Evolutionary conservation across 2,113 vertebrate species (phyloP).

Genomic region (Piprites chloris): DNA sequence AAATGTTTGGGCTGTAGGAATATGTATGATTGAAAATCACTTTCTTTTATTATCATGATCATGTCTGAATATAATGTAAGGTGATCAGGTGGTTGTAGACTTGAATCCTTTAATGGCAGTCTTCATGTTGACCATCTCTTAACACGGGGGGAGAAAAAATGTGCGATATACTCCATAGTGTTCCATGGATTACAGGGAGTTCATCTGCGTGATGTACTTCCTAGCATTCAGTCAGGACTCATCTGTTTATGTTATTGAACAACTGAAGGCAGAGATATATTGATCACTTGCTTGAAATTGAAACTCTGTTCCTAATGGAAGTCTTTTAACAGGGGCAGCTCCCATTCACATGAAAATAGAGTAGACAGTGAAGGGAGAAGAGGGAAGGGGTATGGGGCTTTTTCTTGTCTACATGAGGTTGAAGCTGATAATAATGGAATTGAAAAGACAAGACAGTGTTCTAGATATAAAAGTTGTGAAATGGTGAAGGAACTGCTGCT

Average conservation of each 20-base stretch:
- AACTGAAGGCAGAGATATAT: not conserved
- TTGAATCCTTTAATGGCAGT: not conserved
- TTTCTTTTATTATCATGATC: not conserved
- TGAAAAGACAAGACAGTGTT: not conserved
- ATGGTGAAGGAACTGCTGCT: not conserved
- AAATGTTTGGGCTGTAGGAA: not conserved
- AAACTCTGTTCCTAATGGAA: not conserved
- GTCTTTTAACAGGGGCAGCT: not conserved
- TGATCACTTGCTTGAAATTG: not conserved
- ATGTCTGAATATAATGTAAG: not conserved
- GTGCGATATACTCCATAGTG: not conserved
- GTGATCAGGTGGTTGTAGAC: not conserved
- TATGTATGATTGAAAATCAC: not conserved
- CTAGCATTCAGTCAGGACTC: not conserved
- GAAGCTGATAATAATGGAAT: not conserved
- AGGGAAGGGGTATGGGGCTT: not conserved
- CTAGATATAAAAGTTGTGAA: not conserved
- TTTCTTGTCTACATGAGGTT: not conserved
- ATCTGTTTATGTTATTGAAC: not conserved
- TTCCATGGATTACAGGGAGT: not conserved
- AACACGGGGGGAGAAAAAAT: not conserved
- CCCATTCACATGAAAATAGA: not conserved
- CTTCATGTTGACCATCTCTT: not conserved
- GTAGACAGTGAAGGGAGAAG: not conserved
- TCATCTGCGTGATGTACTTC: not conserved